phyloP scores from a whole-genome alignment of 2,113 vertebrate genomes.

The Echinops telfairi region DNA sequence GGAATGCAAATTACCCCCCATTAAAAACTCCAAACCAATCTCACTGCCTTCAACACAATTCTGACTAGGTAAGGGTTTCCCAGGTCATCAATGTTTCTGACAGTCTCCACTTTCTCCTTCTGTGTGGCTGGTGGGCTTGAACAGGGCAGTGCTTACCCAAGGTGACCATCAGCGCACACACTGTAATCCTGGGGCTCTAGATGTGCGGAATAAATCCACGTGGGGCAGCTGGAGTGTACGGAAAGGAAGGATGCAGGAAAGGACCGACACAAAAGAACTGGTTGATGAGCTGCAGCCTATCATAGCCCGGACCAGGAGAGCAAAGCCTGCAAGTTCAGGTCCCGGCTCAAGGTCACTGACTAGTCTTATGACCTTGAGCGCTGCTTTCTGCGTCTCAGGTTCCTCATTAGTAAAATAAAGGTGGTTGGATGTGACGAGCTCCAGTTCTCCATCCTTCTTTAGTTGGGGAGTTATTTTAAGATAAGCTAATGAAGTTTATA shows the following conservation, averaged over 20 bases:
- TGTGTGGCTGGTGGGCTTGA: no score
- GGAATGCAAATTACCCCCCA: not conserved
- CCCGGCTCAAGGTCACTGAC: not conserved
- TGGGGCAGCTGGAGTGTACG: not conserved
- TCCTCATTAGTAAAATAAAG: conserved; percentile 52
- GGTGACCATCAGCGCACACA: not conserved
- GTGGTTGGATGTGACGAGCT: not conserved
- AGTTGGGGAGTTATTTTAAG: conserved; percentile 75
- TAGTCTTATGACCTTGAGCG: not conserved
- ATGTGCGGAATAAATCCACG: not conserved
- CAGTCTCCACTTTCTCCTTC: no score
- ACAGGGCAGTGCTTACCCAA: no score
- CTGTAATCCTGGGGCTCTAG: not conserved
- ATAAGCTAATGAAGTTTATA: conserved; percentile 73
- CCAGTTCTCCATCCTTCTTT: conserved; percentile 59
- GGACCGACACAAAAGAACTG: not conserved
- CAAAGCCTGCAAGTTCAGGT: not conserved
- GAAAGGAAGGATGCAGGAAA: not conserved
- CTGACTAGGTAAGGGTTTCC: no score
- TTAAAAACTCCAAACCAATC: no score
- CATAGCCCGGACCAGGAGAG: not conserved
- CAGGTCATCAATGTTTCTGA: no score
- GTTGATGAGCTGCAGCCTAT: not conserved
- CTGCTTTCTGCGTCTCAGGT: not conserved
- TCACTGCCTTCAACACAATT: no score